These are phyloP conservation scores for Xenopus petersii DNA, from an alignment of 2,797 vertebrate species.

Conservation along the genomic window DNA sequence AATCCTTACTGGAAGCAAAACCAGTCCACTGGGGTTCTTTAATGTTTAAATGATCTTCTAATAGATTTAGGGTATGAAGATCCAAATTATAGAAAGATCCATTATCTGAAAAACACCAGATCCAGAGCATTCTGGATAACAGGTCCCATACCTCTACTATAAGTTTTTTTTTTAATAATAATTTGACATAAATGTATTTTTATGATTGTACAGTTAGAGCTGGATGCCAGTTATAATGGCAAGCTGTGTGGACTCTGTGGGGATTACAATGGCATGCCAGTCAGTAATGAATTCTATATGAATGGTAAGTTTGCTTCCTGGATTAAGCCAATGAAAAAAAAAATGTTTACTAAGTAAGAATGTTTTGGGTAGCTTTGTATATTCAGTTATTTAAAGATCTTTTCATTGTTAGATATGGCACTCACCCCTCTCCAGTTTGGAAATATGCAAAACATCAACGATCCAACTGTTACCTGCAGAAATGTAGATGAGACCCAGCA, in stretches of 20 bases:
- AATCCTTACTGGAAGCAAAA: no score
- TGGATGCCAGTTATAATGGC: conserved; percentile 78
- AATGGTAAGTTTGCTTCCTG: conserved; percentile 61
- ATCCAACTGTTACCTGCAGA: conserved; percentile 70
- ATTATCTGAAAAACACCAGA: no score
- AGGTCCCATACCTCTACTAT: no score
- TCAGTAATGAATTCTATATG: conserved; percentile 75
- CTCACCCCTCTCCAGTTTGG: conserved; percentile 67
- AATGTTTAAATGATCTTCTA: no score
- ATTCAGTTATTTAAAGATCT: neutral
- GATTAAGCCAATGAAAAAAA: no score
- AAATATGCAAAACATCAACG: conserved; percentile 79
- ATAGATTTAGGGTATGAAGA: no score
- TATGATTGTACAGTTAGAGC: conserved; percentile 71
- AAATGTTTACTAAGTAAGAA: neutral
- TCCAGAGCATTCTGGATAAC: no score
- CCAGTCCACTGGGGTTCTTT: no score
- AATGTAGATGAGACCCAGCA: conserved; percentile 71
- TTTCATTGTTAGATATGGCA: neutral
- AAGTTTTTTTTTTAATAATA: neutral
- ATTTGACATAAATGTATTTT: neutral
- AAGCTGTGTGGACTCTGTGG: conserved; percentile 89
- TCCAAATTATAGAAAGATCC: no score
- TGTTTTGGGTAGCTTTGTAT: neutral
- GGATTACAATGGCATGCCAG: conserved; percentile 82